Conservation (phyloP, 2,888 invertebrate species). For the Ptilodon capucinus region DNA sequence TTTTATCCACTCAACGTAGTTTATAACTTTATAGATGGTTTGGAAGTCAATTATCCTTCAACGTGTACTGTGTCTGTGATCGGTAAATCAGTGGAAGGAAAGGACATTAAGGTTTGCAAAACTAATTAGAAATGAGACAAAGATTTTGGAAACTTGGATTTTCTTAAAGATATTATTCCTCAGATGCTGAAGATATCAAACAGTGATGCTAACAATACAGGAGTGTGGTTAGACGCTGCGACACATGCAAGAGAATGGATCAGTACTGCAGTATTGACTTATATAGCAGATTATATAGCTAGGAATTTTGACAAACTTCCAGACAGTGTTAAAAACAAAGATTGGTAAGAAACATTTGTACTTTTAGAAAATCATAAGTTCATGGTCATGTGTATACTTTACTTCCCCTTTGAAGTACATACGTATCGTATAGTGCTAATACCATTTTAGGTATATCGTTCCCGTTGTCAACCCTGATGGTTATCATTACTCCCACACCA, state of each 20-base stretch:
- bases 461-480: constrained; percentile 93
- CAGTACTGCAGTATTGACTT: constrained; percentile 89
- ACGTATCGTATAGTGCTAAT: neutral
- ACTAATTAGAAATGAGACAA: neutral
- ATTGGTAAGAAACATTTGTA: constrained; percentile 84
- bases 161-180: no score
- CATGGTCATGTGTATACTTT: neutral
- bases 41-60: constrained; percentile 87
- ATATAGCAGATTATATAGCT: constrained; percentile 87
- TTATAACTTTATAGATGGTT: constrained; percentile 86
- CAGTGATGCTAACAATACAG: constrained; percentile 84
- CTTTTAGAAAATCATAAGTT: neutral
- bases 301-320: constrained; percentile 86
- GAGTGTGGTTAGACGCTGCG: constrained; percentile 90
- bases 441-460: constrained; percentile 82
- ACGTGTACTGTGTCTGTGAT: constrained; percentile 88
- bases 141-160: constrained; percentile 2
- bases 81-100: constrained; percentile 88
- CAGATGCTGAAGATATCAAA: constrained; percentile 87
- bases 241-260: constrained; percentile 97
- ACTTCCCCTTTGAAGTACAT: no score
- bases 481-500: constrained; percentile 90
- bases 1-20: constrained; percentile 88
- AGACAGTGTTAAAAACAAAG: constrained; percentile 88
- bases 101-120: constrained; percentile 86